Evolutionary conservation across 2,113 vertebrate genomes (phyloP).

Genomic region (Myiagra hebetior): DNA sequence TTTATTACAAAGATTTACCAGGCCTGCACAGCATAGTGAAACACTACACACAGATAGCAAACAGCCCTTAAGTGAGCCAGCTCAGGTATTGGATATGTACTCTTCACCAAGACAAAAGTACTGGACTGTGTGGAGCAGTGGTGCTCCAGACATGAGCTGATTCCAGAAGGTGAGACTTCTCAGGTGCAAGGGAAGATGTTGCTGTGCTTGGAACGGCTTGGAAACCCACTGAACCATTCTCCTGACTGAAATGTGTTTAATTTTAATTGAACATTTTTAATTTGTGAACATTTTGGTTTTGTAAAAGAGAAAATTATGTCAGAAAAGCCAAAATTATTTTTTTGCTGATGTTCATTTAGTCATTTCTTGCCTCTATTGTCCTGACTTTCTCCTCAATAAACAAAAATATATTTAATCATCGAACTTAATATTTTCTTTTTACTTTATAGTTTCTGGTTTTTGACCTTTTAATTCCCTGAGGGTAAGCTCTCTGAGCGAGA

Average conservation of each 20-base stretch:
- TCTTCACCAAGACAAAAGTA: not conserved
- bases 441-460: not conserved
- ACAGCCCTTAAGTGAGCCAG: not conserved
- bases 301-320: not conserved
- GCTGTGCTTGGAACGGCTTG: not conserved
- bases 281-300: fast-evolving
- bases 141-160: not conserved
- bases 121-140: not conserved
- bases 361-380: not conserved
- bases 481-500: not conserved
- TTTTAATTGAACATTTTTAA: not conserved
- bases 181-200: not conserved
- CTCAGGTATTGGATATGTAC: not conserved
- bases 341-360: not conserved
- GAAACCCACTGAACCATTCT: not conserved
- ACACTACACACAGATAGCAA: not conserved
- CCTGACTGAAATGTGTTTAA: not conserved
- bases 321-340: not conserved
- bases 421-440: not conserved
- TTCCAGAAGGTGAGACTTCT: not conserved
- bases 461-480: not conserved
- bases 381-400: not conserved
- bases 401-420: not conserved
- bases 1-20: not conserved
- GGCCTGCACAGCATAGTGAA: not conserved